Percentiles rank a stretch among this genome's conserved stretches.
These are phyloP conservation scores for Cyclophora albipunctata DNA, from an alignment of 2,888 invertebrate species.

Conservation along the genomic window DNA sequence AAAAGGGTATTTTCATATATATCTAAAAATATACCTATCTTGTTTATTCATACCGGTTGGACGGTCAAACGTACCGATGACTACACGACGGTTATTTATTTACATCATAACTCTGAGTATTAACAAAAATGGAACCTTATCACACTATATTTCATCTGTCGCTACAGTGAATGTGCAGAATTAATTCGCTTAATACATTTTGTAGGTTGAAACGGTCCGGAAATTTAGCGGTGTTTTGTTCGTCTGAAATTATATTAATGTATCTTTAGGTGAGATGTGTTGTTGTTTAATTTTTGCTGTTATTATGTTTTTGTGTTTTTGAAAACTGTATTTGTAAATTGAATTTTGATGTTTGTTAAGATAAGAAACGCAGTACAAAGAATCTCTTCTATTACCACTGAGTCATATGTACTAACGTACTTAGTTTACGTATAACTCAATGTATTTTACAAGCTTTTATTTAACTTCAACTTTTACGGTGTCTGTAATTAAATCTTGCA, in stretches of 20 bases:
- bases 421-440: too few relatives aligned
- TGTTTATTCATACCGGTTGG: too few relatives aligned
- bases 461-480: too few relatives aligned
- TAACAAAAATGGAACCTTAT: constrained; percentile 7
- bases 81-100: constrained; percentile 15
- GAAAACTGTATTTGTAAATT: not conserved
- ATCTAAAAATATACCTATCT: too few relatives aligned
- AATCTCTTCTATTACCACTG: too few relatives aligned
- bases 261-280: not conserved
- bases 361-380: too few relatives aligned
- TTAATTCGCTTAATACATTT: not conserved
- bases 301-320: not conserved
- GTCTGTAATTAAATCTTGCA: too few relatives aligned
- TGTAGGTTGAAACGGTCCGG: too few relatives aligned
- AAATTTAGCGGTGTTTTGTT: not conserved
- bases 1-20: too few relatives aligned
- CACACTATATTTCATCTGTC: not conserved
- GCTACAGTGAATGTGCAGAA: not conserved
- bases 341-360: too few relatives aligned
- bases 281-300: not conserved
- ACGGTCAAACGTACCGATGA: constrained; percentile 6
- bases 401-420: too few relatives aligned
- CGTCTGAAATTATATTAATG: not conserved
- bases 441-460: too few relatives aligned
- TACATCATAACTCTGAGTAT: constrained; percentile 13